A percentile compares a stretch with the other conserved stretches of the same genome.
Evolutionary conservation across 2,888 invertebrate genomes (phyloP).

Genomic region (Muscina levida): DNA sequence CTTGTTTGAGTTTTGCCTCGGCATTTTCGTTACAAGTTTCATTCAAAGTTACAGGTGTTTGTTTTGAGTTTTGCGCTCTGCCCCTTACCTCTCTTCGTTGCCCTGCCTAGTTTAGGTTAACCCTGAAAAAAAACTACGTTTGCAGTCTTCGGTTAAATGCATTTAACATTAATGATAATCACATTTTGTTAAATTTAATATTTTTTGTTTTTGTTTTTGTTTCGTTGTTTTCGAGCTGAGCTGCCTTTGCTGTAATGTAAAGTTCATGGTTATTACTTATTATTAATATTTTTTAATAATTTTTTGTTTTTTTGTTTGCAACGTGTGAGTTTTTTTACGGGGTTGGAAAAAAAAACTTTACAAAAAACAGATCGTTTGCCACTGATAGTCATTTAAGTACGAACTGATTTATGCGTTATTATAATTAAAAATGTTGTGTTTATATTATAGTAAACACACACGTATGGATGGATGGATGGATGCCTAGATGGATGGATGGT

Average conservation of each 20-base stretch:
- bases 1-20: slow-evolving; percentile 13
- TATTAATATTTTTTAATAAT: slow-evolving; percentile 20
- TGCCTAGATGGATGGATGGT: too few relatives aligned
- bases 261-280: slow-evolving; percentile 58
- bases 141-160: slow-evolving; percentile 27
- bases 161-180: slow-evolving; percentile 16
- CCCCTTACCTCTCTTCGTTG: too few relatives aligned
- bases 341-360: slow-evolving; percentile 19
- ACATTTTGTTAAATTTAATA: slow-evolving; percentile 40
- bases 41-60: slow-evolving; percentile 61
- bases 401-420: slow-evolving; percentile 60
- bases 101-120: too few relatives aligned
- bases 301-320: too few relatives aligned
- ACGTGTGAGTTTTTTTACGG: slow-evolving; percentile 1
- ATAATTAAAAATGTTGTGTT: slow-evolving; percentile 57
- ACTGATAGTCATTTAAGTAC: slow-evolving; percentile 58
- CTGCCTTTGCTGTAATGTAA: slow-evolving; percentile 63
- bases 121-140: slow-evolving; percentile 58
- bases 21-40: slow-evolving; percentile 28
- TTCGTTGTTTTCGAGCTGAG: too few relatives aligned
- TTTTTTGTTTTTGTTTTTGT: slow-evolving; percentile 20
- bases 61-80: slow-evolving; percentile 20
- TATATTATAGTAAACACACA: not conserved
- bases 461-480: too few relatives aligned
- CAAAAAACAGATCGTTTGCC: slow-evolving; percentile 58